Base-by-base conservation (phyloP, 2,113 vertebrate species). In the Ailurus styani region DNA sequence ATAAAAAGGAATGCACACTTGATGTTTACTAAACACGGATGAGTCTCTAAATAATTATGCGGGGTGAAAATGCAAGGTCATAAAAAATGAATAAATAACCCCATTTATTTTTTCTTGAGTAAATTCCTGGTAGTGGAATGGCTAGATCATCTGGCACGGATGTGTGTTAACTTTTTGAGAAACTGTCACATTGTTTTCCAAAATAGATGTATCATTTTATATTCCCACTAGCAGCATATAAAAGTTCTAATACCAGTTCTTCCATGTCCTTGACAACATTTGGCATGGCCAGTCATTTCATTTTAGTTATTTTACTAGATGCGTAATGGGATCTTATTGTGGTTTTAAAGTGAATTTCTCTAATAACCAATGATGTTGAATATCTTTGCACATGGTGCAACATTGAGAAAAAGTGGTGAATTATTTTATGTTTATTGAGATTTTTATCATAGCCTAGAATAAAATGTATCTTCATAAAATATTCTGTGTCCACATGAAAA, bases 71-170 rank as follows among this genome's bases (percentile, higher is more conserved):
- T 64, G 45, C 15, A 45, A 18, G 10, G 37, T 5, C 5, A 37
- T 50, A 50, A 42, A 14, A 50, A 62, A 40, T 29, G 23, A 72
- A 11, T 34, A 73, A n/a, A 66, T 29, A 3, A 81, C 52, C 17
- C 10, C 40, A 92, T 72, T n/a, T 60, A 60, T 83, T 57, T 66
- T 52, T 81, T 91, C 66, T 92, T 60, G 78, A 66, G 6, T 83
- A 29, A 60, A 60, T 83, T 21, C 62, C 52, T 54, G 20, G 45
- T 47, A 52, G 66, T 60, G 18, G 66, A 84, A 60, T 45, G 64
- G 37, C 50, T n/a, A 21, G 13, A 13, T 57, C 40, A 27, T n/a
- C 40, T 37, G 14, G 34, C 50, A 17, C n/a, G 6, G 5, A 8
- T 47, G 79, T 47, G 79, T 29, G 60, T 37, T 9, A 45, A 20